Conservation (phyloP, 2,888 invertebrate species). For the Lithophane leautieri region DNA sequence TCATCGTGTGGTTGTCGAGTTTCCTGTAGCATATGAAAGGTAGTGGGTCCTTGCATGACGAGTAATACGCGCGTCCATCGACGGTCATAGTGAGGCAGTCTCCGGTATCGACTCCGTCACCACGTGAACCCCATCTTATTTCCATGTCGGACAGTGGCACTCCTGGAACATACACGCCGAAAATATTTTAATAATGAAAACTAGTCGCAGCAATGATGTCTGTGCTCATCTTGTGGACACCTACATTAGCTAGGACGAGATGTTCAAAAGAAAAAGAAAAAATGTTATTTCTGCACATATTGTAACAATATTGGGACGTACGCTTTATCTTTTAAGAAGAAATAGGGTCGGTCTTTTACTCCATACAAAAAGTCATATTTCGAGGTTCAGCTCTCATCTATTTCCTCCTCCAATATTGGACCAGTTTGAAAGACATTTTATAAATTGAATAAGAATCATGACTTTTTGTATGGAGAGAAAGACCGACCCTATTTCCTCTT, state of each 20-base stretch:
- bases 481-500: no score
- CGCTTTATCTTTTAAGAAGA: not conserved
- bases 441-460: no score
- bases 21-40: slow-evolving; percentile 37
- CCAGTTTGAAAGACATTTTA: no score
- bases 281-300: not conserved
- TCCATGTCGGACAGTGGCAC: slow-evolving; percentile 33
- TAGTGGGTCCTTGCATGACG: slow-evolving; percentile 9
- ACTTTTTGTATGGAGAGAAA: no score
- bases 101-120: not conserved
- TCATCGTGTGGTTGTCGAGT: slow-evolving; percentile 24
- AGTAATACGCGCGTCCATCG: slow-evolving; percentile 7
- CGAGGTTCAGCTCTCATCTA: no score
- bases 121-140: not conserved
- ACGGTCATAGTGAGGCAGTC: slow-evolving; percentile 26
- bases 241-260: not conserved
- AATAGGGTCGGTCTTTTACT: no score
- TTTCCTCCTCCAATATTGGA: no score
- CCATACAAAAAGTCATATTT: no score
- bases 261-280: not conserved
- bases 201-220: not conserved
- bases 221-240: not conserved
- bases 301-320: not conserved
- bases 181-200: not conserved
- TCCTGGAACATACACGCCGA: slow-evolving; percentile 17